Evolutionary conservation across 2,113 vertebrate genomes (phyloP).

Genomic region (Mirounga angustirostris): DNA sequence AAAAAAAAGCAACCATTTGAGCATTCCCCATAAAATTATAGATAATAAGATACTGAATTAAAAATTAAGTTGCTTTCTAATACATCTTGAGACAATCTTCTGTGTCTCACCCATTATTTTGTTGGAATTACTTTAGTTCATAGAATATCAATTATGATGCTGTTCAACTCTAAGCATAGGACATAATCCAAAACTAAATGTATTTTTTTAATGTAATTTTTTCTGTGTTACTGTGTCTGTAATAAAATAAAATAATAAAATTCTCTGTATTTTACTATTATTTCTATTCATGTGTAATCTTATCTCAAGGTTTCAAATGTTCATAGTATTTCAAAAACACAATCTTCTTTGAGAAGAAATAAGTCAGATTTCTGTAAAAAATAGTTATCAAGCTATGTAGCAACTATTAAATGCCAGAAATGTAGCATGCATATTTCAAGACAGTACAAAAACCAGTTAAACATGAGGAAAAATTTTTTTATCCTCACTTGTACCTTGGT

Average conservation of each 20-base stretch:
- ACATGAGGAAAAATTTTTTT: not conserved
- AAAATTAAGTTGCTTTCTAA: not conserved
- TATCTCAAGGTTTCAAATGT: not conserved
- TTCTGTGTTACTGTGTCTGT: not conserved
- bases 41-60: not conserved
- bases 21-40: not conserved
- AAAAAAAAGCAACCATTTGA: not conserved
- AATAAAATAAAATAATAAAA: too few species aligned
- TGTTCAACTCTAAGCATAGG: not conserved
- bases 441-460: not conserved
- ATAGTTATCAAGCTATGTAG: not conserved
- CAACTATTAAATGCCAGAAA: not conserved
- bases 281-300: not conserved
- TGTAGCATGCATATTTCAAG: not conserved
- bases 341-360: not conserved
- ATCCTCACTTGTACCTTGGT: not conserved
- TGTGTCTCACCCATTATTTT: not conserved
- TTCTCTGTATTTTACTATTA: not conserved
- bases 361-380: not conserved
- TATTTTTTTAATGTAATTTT: not conserved
- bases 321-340: not conserved
- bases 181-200: not conserved
- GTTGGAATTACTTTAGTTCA: not conserved
- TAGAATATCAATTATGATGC: not conserved
- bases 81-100: not conserved